Base-by-base conservation (phyloP, 2,888 invertebrate genomes). In the Pollenia labialis region DNA sequence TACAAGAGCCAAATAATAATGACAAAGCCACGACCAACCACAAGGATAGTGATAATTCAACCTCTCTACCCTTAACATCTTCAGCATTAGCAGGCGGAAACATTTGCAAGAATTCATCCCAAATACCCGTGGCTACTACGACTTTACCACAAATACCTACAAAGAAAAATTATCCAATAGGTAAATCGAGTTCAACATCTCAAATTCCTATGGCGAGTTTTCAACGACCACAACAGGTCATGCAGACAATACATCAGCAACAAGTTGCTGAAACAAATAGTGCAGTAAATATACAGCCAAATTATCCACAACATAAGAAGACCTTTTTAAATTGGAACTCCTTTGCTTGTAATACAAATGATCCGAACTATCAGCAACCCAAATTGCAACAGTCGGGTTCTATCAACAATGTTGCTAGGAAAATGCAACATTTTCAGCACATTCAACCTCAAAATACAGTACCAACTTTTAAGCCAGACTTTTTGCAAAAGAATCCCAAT, bases 111-210 rank as follows among this genome's bases (percentile, higher is more conserved):
- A 83, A 81, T 81, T 85, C 87, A 87, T 75, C 88, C 48, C 83
- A 87, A 87, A 79, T 87, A 64, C 80, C 88, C 10, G 83, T 81
- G 56, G 69, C 87, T 18, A 66, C 79, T 58, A 50, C 88, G 40
- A 71, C 87, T 60, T 74, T 84, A 62, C 89, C 89, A 40, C 91
- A 89, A 81, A 89, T 81, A 12, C 23, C 82, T 18, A 18, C 89
- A 56, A 90, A 90, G 82, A 90, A 89, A 68, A 90, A 82, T 42
- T 91, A 90, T 89, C 92, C 93, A 46, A 91, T 93, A 48, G 92
- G 91, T 18, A 93, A 93, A 88, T 93, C 93, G 2, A 92, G 90
- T 84, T 93, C 93, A 16, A 91, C 93, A n/a, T 93, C 93, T 12
- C 93, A 92, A 89, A 89, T 93, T 75, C 92, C 92, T 48, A 90